Conservation (phyloP, 2,888 invertebrate species). For the Lithophane socia region DNA sequence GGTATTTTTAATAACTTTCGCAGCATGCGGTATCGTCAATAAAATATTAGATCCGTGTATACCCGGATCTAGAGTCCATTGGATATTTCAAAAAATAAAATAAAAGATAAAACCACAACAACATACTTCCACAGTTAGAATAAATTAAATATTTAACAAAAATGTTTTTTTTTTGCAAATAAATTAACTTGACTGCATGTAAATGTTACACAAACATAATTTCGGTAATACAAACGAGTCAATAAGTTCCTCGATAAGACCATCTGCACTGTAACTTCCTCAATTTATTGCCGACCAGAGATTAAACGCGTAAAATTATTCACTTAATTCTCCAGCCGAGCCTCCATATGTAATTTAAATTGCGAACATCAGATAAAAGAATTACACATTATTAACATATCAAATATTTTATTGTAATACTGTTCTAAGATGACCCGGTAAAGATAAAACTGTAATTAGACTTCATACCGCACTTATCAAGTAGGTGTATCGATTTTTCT, state of each 20-base stretch:
- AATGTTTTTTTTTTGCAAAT: neutral
- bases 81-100: neutral
- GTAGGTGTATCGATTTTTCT: conserved; percentile 88
- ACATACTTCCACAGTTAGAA: neutral
- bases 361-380: conserved; percentile 72
- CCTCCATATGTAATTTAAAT: conserved; percentile 70
- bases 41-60: conserved; percentile 1
- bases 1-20: conserved; percentile 37
- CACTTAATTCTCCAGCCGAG: conserved; percentile 42
- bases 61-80: neutral
- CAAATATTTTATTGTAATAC: conserved; percentile 85
- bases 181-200: conserved; percentile 6
- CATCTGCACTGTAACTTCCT: conserved; percentile 26
- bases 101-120: neutral
- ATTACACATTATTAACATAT: conserved; percentile 86
- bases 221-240: conserved; percentile 18
- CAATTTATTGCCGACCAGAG: conserved; percentile 41
- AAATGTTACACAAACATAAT: conserved; percentile 28
- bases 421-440: conserved; percentile 81
- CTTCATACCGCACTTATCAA: conserved; percentile 85
- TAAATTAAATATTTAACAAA: neutral
- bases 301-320: conserved; percentile 37
- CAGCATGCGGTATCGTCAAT: conserved; percentile 41
- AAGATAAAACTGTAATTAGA: conserved; percentile 89
- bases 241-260: conserved; percentile 25